These are phyloP conservation scores for Nyctibius bracteatus DNA, from an alignment of 2,113 vertebrate species.

Conservation along the genomic window DNA sequence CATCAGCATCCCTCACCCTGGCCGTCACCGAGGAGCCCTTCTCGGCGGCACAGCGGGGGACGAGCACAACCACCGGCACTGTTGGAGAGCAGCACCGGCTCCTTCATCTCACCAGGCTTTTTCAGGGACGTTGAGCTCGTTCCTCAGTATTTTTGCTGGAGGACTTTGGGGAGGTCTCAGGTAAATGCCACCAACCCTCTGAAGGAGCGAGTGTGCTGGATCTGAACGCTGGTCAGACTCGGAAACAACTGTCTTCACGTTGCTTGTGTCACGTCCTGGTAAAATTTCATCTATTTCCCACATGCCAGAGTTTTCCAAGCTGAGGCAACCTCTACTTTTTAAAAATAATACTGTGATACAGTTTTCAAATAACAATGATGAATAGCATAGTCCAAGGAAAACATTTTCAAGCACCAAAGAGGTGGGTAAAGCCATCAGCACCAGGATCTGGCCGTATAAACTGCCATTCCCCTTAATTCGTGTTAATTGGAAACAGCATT, in stretches of 20 bases:
- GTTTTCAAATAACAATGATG: background rate
- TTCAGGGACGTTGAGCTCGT: rapidly evolving
- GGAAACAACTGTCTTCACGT: background rate
- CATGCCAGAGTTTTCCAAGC: background rate
- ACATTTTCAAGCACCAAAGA: background rate
- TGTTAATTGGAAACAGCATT: background rate
- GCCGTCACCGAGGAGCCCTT: rapidly evolving
- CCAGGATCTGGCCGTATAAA: background rate
- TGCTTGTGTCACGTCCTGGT: background rate
- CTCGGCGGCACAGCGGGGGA: background rate
- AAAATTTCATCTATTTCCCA: background rate
- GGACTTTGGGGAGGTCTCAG: background rate
- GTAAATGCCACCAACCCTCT: background rate
- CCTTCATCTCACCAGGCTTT: background rate
- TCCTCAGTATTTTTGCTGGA: background rate
- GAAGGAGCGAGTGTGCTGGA: background rate
- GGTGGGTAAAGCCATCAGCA: background rate
- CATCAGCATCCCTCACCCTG: background rate
- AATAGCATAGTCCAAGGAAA: background rate
- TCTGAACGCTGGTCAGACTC: rapidly evolving
- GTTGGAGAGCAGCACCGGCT: background rate
- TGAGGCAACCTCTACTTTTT: background rate
- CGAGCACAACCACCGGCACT: rapidly evolving
- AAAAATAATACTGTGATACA: background rate
- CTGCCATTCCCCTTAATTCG: background rate